Evolutionary conservation across 2,797 vertebrate species (phyloP).

Genomic region (Parauchenoglanis ngamensis): DNA sequence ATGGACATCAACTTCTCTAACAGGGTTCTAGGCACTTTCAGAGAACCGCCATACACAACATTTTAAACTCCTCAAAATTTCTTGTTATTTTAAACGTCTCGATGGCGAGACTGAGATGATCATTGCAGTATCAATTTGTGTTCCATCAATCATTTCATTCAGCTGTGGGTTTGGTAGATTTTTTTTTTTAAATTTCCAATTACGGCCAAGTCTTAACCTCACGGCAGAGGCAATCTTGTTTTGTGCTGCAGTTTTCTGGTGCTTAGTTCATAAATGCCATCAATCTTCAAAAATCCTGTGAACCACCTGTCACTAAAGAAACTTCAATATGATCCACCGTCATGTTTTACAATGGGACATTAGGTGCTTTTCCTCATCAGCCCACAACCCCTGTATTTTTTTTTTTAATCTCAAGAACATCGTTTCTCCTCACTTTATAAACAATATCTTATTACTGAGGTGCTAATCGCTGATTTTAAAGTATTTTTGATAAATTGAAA

Average conservation of each 20-base stretch:
- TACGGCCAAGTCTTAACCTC: background rate
- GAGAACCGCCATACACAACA: background rate
- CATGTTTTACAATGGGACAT: background rate
- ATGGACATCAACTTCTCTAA: background rate
- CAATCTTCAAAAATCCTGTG: background rate
- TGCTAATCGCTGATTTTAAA: background rate
- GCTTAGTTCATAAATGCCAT: background rate
- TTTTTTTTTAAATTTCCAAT: background rate
- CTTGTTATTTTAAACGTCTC: background rate
- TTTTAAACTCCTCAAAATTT: background rate
- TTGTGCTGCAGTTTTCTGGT: background rate
- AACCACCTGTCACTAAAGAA: background rate
- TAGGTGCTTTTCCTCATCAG: background rate
- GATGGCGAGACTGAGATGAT: background rate
- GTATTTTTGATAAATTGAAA: background rate
- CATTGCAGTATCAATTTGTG: background rate
- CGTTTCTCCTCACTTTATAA: background rate
- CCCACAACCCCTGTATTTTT: background rate
- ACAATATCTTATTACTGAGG: background rate
- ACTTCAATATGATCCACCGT: background rate
- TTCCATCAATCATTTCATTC: background rate
- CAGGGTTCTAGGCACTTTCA: background rate
- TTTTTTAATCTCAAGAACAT: background rate
- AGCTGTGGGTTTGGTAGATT: background rate
- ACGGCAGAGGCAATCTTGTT: background rate